Base-by-base conservation (phyloP, 2,888 invertebrate genomes). In the Petrophora chlorosata region DNA sequence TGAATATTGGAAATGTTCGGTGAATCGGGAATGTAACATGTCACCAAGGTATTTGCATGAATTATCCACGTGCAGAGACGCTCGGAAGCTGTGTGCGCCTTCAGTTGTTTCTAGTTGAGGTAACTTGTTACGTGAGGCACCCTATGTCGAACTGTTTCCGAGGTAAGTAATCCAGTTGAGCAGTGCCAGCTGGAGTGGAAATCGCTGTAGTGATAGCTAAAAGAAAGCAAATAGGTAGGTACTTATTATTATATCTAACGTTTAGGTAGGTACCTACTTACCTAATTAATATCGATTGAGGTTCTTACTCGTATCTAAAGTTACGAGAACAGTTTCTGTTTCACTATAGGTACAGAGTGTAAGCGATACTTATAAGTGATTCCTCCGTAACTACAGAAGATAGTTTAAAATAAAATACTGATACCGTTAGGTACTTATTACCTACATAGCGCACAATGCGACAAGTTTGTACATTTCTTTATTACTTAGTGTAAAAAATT, bases 11-110 rank as follows among this genome's bases (percentile, higher is more conserved):
- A 58, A 61, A 62, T 63, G 55, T 61, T 60, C 56, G 59, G 59
- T 58, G 67, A 65, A 58, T 63, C 54, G 61, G 61, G 46, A 23
- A 60, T 61, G 63, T 65, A 62, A 65, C 66, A 66, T 64, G 65
- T 68, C 74, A 62, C 61, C 46, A 33, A 49, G 61, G 70, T 63
- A 62, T 71, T 71, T 66, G 59, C 65, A 64, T 61, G 63, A 67
- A 66, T 65, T 63, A 63, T 63, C 58, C 65, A 60, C 59, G 56
- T n/a, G n/a, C n/a, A n/a, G n/a, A n/a, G n/a, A n/a, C n/a, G n/a
- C n/a, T n/a, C n/a, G n/a, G n/a, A n/a, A n/a, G n/a, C n/a, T n/a
- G 29, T 44, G 28, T 26, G 32, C 36, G 59, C 61, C 48, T 55
- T 39, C 44, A 44, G 56, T 55, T 57, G 48, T 13, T 28, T 2